Base-by-base conservation (phyloP, 2,113 vertebrate species). In the Blennius ocellaris region DNA sequence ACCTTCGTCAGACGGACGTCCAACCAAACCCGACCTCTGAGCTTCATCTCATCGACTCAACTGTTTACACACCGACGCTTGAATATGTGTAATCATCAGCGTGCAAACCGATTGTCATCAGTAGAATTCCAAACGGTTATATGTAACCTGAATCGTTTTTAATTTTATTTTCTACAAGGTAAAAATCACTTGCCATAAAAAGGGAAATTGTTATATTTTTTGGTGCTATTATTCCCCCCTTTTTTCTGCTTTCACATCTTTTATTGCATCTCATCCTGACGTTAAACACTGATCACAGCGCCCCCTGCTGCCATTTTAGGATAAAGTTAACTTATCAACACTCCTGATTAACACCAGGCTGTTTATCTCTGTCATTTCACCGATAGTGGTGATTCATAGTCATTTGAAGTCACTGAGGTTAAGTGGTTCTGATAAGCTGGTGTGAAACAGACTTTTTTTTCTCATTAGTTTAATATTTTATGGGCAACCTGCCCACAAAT, bases 131-230 rank as follows among this genome's bases (percentile, higher is more conserved):
- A 72, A 82, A 78, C 0, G 1, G 15, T 71, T 82, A 11, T 84
- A 55, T 81, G 78, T 70, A 14, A 11, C 53, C 59, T 69, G 21
- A 30, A 63, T 56, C 78, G 41, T 77, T 82, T 78, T 73, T 75
- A 61, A 5, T 70, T 87, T 87, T 80, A 54, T 89, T 80, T 83
- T 82, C 11, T 88, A 83, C 48, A 64, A 71, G 15, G 55, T 69
- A 47, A 70, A 78, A 82, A 71, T 52, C 30, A 77, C 41, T 54
- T 73, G 9, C 48, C 70, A 89, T 89, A 85, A 90, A 90, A 87
- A 64, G 80, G 21, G 74, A 84, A 76, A 49, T 80, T 81, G 58
- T 86, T 43, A 84, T 80, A 81, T 61, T 50, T 49, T 6, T 38
- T 62, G 11, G 67, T 69, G 17, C n/a, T 52, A 69, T 70, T 75